A percentile compares a stretch with the other conserved stretches of the same genome.
These are phyloP conservation scores for Trichacis sp. DNA, from an alignment of 2,888 invertebrate species.

Conservation along the genomic window DNA sequence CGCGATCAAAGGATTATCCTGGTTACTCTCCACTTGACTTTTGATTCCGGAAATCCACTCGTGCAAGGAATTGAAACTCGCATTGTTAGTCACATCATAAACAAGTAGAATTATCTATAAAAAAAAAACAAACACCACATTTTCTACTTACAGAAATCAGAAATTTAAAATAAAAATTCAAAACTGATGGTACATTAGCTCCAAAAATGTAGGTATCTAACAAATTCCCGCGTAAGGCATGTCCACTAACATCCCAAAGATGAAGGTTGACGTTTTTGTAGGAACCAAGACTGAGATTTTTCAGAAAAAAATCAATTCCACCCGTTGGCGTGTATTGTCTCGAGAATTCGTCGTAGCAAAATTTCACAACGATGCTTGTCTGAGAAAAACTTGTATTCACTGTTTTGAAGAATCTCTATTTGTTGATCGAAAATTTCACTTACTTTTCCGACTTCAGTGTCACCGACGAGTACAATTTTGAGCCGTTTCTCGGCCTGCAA, in stretches of 20 bases:
- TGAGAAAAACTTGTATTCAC: no score
- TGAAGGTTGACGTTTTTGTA: conserved; percentile 77
- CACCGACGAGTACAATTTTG: conserved; percentile 85
- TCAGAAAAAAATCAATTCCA: conserved; percentile 81
- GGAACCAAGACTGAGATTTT: conserved; percentile 73
- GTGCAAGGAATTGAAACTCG: conserved; percentile 82
- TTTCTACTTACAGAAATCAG: no score
- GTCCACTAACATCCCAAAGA: conserved; percentile 88
- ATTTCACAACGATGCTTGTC: conserved; percentile 76
- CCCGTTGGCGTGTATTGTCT: conserved; percentile 75
- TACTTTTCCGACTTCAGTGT: conserved; percentile 86
- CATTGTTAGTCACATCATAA: conserved; percentile 85
- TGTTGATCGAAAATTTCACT: conserved; percentile 60
- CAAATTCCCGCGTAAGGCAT: conserved; percentile 82
- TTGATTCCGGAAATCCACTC: conserved; percentile 78
- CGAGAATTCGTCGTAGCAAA: conserved; percentile 77
- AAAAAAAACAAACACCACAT: no score
- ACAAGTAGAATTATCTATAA: conserved; percentile 84
- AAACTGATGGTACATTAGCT: conserved; percentile 78
- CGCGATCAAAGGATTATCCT: conserved; percentile 73
- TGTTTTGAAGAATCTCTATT: neutral
- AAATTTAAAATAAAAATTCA: no score
- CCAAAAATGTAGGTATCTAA: conserved; percentile 80
- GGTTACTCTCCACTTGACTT: conserved; percentile 67
- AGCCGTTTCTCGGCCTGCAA: conserved; percentile 75